Conservation (phyloP, 2,888 invertebrate genomes). For the Metopia argyrocephala region DNA sequence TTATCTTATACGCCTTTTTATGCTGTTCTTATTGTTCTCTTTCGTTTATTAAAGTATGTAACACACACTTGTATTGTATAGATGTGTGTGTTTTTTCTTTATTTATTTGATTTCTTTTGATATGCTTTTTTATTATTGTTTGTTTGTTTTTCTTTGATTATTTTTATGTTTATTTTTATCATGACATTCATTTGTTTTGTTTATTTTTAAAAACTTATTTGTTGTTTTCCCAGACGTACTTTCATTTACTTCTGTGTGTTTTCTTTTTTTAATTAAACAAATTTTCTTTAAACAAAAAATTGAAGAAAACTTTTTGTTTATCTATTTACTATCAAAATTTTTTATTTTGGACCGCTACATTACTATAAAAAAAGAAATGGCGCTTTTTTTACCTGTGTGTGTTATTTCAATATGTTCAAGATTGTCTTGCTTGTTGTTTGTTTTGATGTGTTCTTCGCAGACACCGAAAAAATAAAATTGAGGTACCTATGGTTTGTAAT, state of each 20-base stretch:
- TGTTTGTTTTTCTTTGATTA: conserved; percentile 40
- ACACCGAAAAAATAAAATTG: background rate
- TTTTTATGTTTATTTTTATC: conserved; percentile 55
- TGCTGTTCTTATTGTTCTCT: background rate
- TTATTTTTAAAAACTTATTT: conserved; percentile 16
- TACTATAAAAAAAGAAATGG: conserved; percentile 15
- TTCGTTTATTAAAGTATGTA: conserved; percentile 11
- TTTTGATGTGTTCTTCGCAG: conserved; percentile 40
- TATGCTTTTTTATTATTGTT: conserved; percentile 30
- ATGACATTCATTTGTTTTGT: conserved; percentile 60
- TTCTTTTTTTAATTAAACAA: background rate
- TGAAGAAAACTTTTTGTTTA: conserved; percentile 22
- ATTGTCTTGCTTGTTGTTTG: conserved; percentile 7
- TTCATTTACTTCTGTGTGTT: conserved; percentile 5
- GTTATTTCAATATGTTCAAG: background rate
- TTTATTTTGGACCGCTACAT: background rate
- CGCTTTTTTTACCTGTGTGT: background rate
- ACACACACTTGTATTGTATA: conserved; percentile 4
- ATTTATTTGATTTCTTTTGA: background rate
- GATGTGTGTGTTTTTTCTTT: background rate
- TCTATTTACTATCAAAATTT: background rate
- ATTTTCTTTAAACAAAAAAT: conserved; percentile 8
- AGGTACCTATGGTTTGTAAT: conserved; percentile 36
- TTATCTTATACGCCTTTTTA: conserved; percentile 17
- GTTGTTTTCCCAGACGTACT: background rate